Evolutionary conservation across 2,888 invertebrate species (phyloP), one percentile per base, ranked within the genome.

Genomic region (Minunthozetes semirufus): DNA sequence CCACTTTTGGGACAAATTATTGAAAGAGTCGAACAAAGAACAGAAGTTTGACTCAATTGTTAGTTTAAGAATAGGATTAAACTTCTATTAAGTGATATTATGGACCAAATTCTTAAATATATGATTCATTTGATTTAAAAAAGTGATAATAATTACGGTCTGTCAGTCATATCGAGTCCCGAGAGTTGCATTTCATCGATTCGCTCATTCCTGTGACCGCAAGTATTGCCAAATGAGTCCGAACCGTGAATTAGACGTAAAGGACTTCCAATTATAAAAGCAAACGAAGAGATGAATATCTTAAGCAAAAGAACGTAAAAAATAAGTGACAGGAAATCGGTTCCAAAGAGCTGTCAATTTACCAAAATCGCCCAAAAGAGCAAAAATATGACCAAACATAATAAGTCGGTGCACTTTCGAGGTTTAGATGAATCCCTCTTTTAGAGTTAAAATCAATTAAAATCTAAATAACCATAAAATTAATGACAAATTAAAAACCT

Each of bases 191-290:
- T 11, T 1, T 76, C 61, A 48, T 73, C 78, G 1, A 61, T 17
- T 22, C 70, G 68, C 56, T 77, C 76, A 75, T 94, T 95, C 80
- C 88, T 88, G 29, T 90, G 89, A 19, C 95, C 95, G 83, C 96
- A 97, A 46, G 93, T 93, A 82, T 96, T 95, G 11, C 94, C 94
- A 85, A 93, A 95, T 75, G 93, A 93, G 83, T 95, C 94, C 83
- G 91, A 93, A 22, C 94, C 94, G 86, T 93, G 92, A 77, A 93
- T 89, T 59, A 94, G 87, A 78, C 93, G 87, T 80, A 89, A 83
- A 0, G 94, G 93, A 84, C 92, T 91, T 1, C 79, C 79, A 59
- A 78, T 76, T 2, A 79, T 76, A 63, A 79, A 78, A 4, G 79
- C 78, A 73, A 78, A 79, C 3, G 76, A 72, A 17, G 79, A 76